phyloP scores from a whole-genome alignment of 2,797 vertebrate genomes.

The Limnodromus scolopaceus region DNA sequence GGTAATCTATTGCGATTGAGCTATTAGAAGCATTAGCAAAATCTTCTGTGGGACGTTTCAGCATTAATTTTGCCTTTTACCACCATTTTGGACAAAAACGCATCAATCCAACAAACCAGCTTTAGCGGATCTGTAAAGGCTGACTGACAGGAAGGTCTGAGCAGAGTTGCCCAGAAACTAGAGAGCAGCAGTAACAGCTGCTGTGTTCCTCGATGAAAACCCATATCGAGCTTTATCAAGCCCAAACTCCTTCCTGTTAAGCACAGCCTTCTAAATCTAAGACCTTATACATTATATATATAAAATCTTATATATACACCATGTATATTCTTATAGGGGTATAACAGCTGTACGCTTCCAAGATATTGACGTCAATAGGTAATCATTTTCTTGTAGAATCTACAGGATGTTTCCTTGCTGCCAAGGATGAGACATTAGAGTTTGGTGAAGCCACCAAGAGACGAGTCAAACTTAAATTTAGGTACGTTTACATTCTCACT shows the following conservation, averaged over 20 bases:
- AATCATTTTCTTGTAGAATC: not conserved
- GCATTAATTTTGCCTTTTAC: not conserved
- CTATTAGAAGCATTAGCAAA: conserved; percentile 14
- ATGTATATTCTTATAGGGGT: accelerated
- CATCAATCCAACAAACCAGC: not conserved
- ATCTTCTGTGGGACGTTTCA: not conserved
- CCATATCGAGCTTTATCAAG: not conserved
- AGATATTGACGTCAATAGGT: not conserved
- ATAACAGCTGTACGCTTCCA: not conserved
- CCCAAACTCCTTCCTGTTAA: not conserved
- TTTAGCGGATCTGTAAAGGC: not conserved
- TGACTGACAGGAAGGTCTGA: not conserved
- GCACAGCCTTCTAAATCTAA: not conserved
- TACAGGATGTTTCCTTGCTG: not conserved
- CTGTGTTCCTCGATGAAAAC: not conserved
- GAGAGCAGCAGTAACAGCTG: not conserved
- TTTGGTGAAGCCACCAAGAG: not conserved
- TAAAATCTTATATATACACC: not conserved
- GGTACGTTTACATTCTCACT: not conserved
- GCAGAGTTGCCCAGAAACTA: not conserved
- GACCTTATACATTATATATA: not conserved
- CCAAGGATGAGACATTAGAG: not conserved
- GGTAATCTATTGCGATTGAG: not conserved
- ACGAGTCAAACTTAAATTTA: not conserved
- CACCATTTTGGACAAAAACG: not conserved